Percentiles rank a stretch among this genome's conserved stretches.
Evolutionary conservation across 2,888 invertebrate genomes (phyloP).

Genomic region (Drosophila setosimentum): DNA sequence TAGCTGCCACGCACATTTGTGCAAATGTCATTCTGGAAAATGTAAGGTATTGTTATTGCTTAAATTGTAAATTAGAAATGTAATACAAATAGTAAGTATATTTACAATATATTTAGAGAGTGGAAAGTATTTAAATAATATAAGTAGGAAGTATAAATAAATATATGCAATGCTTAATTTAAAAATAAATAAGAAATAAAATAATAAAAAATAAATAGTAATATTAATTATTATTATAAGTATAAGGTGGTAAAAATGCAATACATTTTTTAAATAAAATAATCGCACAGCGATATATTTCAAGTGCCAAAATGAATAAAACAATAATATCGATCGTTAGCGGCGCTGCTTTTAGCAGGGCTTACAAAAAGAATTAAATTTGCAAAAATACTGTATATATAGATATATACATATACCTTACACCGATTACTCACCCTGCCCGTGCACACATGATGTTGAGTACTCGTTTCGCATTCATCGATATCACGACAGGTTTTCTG

Average conservation of each 20-base stretch:
- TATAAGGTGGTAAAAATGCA: neutral
- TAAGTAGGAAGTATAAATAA: neutral
- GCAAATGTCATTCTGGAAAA: constrained; percentile 89
- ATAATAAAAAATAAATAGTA: neutral
- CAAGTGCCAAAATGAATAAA: too few species aligned
- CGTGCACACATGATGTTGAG: constrained; percentile 84
- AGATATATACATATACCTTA: neutral
- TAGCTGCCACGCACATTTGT: constrained; percentile 95
- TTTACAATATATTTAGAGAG: too few species aligned
- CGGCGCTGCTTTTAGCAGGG: too few species aligned
- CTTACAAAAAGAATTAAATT: too few species aligned
- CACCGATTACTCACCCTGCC: constrained; percentile 83
- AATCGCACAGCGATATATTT: neutral
- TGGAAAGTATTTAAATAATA: neutral
- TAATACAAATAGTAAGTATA: too few species aligned
- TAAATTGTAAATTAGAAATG: neutral
- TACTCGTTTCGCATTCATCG: constrained; percentile 88
- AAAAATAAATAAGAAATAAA: neutral
- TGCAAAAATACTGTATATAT: too few species aligned
- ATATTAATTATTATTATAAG: too few species aligned
- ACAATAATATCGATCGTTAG: too few species aligned
- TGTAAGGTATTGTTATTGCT: neutral
- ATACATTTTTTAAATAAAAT: too few species aligned
- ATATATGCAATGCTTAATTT: neutral
- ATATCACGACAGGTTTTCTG: constrained; percentile 93